Evolutionary conservation across 1,140 invertebrate species (phyloP).

Genomic region (Hyposmocoma kahamanoa): DNA sequence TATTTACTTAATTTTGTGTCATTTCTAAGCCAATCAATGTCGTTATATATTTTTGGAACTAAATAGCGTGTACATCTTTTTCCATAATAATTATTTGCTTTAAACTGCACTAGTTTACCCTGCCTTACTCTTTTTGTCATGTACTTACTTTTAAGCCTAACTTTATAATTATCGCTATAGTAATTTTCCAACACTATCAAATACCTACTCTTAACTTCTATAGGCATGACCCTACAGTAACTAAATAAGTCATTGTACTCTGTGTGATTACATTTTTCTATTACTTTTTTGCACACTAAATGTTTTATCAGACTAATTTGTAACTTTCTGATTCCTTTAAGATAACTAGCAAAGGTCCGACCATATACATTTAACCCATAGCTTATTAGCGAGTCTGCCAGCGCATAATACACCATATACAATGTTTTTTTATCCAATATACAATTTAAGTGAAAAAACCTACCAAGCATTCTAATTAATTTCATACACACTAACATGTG

Average conservation of each 20-base stretch:
- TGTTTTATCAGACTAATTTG: background rate
- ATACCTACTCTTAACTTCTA: background rate
- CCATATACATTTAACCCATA: constrained; percentile 20
- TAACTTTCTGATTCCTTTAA: constrained; percentile 12
- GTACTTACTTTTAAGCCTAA: background rate
- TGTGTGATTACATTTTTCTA: constrained; percentile 1
- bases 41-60: constrained; percentile 1
- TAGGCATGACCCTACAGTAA: background rate
- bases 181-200: background rate
- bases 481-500: constrained; percentile 8
- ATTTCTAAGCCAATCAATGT: background rate
- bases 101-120: background rate
- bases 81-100: constrained; percentile 1
- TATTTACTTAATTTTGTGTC: too few relatives aligned
- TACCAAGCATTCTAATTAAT: constrained; percentile 13
- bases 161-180: background rate
- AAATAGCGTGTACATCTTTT: background rate
- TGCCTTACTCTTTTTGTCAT: constrained; percentile 2
- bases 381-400: constrained; percentile 15
- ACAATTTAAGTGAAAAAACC: constrained; percentile 17
- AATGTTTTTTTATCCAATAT: constrained; percentile 6
- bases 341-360: constrained; percentile 27
- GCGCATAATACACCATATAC: constrained; percentile 16
- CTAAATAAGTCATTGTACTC: background rate
- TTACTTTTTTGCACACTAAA: background rate